Base-by-base conservation (phyloP, 2,888 invertebrate species). In the Andrena fulva region DNA sequence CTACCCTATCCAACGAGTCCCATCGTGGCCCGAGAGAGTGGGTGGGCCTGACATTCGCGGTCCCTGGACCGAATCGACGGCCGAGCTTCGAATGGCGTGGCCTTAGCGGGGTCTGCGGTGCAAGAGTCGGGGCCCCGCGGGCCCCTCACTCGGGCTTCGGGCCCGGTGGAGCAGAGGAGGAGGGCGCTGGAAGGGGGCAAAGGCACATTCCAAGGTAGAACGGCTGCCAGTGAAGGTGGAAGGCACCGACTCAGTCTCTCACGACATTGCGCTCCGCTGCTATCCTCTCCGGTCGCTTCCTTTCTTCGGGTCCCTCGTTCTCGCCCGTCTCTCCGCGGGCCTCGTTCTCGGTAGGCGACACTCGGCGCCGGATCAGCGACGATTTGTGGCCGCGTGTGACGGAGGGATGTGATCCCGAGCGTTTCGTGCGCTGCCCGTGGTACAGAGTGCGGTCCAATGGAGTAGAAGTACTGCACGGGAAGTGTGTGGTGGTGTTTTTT, bases 181-280 rank as follows among this genome's bases (percentile, higher is more conserved):
- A 80, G 82, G 60, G 90, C 88, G 85, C 84, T 77, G 85, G 87
- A 56, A 24, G 90, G 91, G 90, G 91, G 88, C 91, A 88, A 89
- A 91, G 90, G 92, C 92, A 91, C 92, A 92, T 92, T 92, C 92
- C 92, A 92, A 92, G 91, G 89, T 89, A 89, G 91, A 92, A 91
- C 91, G 91, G 88, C 91, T 88, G 90, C 87, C 90, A 89, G 92
- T 91, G 88, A 92, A 92, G 92, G 91, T 91, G 90, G 91, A 87
- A 87, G 83, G 84, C 82, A 87, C 82, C 87, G 81, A 86, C 69
- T 70, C 88, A 86, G 85, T 87, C 87, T 86, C 88, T 84, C 87
- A 86, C 87, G 89, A 85, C 86, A 85, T 88, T 78, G 78, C 77
- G 77, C 77, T 68, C 76, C 48, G 86, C 50, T 80, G 27, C 69